These are phyloP conservation scores for Camelus bactrianus DNA, from an alignment of 2,113 vertebrate species.

Conservation along the genomic window DNA sequence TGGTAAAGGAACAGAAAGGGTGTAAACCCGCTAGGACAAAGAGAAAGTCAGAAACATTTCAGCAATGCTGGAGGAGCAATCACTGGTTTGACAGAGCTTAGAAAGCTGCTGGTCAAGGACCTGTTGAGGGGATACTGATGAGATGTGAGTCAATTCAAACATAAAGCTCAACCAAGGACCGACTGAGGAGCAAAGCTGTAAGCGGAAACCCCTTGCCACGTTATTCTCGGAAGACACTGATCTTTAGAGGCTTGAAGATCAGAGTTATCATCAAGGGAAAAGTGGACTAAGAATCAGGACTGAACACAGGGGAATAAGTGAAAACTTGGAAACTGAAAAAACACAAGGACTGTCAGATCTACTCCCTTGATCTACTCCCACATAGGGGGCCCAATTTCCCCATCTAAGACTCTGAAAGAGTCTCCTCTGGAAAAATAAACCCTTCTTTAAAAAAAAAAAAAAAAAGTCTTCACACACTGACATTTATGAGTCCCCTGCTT, in stretches of 20 bases:
- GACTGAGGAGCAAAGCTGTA: neutral
- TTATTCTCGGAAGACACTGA: neutral
- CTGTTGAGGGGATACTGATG: neutral
- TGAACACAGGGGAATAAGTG: neutral
- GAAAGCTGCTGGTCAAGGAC: neutral
- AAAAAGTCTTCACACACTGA: neutral
- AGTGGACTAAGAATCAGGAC: neutral
- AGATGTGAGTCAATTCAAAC: neutral
- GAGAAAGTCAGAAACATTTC: neutral
- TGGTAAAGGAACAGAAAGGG: neutral
- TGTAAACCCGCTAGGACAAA: neutral
- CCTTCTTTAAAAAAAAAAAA: neutral
- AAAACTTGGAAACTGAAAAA: neutral
- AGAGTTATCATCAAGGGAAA: neutral
- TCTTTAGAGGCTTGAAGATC: neutral
- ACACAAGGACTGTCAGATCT: neutral
- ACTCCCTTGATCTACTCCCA: neutral
- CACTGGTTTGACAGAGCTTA: neutral
- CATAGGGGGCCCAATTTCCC: neutral
- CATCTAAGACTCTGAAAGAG: neutral
- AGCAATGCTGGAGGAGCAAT: neutral
- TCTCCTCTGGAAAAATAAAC: neutral
- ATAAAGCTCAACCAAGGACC: neutral
- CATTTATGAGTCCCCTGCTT: neutral
- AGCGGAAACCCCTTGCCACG: neutral